Evolutionary conservation across 2,113 vertebrate species (phyloP).

Genomic region (Gulo gulo): DNA sequence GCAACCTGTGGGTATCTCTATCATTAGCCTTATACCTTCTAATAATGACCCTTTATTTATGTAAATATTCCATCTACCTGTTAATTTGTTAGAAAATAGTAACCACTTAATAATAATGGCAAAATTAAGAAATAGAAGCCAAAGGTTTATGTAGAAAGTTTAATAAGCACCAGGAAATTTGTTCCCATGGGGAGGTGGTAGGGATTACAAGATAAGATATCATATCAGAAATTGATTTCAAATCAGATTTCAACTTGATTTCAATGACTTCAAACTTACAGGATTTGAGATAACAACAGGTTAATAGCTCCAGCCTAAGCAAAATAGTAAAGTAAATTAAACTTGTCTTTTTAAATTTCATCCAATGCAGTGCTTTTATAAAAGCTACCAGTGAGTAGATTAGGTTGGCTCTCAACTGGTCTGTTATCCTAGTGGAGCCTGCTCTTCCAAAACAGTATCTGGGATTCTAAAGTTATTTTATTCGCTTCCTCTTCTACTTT

Average conservation of each 20-base stretch:
- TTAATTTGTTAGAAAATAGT: background rate
- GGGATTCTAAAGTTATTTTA: background rate
- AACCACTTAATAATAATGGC: background rate
- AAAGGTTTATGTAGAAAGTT: background rate
- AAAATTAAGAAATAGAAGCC: background rate
- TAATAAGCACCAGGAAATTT: background rate
- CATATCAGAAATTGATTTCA: background rate
- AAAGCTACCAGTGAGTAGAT: background rate
- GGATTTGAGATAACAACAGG: background rate
- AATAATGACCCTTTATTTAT: background rate
- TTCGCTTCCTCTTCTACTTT: background rate
- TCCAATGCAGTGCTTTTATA: background rate
- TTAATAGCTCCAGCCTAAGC: background rate
- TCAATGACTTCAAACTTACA: background rate
- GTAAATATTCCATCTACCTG: background rate
- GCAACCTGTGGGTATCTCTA: accelerated
- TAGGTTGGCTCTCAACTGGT: background rate
- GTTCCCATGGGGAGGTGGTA: background rate
- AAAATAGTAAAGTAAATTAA: background rate
- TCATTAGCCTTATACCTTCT: background rate
- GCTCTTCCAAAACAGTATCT: background rate
- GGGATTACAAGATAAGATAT: background rate
- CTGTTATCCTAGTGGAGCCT: background rate
- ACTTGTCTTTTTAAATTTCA: background rate
- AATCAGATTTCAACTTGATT: background rate